A percentile compares a stretch with the other conserved stretches of the same genome.
Evolutionary conservation across 2,888 invertebrate genomes (phyloP).

Genomic region (Celastrina argiolus): DNA sequence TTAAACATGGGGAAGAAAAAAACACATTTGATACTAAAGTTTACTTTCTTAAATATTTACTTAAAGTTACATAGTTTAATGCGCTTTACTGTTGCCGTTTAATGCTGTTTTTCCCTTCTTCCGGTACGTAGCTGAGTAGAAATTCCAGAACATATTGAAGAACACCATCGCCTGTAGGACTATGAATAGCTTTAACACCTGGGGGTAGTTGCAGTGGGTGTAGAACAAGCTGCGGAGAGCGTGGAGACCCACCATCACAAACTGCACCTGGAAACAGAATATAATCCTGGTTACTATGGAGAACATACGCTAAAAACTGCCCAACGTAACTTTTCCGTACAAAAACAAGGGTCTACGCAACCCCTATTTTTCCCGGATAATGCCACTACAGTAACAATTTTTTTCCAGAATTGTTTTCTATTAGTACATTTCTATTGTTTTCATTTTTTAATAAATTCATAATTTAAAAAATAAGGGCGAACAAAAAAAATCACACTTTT

Average conservation of each 20-base stretch:
- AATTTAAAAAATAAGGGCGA: too few species aligned
- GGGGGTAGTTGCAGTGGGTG: slow-evolving; percentile 80
- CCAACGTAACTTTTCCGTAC: too few species aligned
- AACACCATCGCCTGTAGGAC: slow-evolving; percentile 80
- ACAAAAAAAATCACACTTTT: too few species aligned
- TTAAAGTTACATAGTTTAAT: background rate
- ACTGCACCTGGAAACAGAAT: slow-evolving; percentile 78
- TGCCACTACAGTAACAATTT: too few species aligned
- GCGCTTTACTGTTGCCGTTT: background rate
- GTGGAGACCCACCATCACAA: slow-evolving; percentile 81
- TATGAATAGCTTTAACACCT: slow-evolving; percentile 76
- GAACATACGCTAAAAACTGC: slow-evolving; percentile 26
- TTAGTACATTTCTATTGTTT: too few species aligned
- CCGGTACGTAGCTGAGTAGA: slow-evolving; percentile 58
- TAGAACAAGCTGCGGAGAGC: slow-evolving; percentile 76
- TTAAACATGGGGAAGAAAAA: too few species aligned
- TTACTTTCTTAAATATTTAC: background rate
- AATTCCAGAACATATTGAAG: slow-evolving; percentile 82
- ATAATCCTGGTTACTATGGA: too few species aligned
- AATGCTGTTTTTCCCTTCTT: background rate
- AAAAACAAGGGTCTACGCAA: too few species aligned
- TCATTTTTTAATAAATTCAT: too few species aligned
- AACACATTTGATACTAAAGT: background rate
- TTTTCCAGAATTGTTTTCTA: too few species aligned
- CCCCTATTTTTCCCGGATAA: too few species aligned